Base-by-base conservation (phyloP, 2,797 vertebrate genomes). In the Artibeus lituratus region DNA sequence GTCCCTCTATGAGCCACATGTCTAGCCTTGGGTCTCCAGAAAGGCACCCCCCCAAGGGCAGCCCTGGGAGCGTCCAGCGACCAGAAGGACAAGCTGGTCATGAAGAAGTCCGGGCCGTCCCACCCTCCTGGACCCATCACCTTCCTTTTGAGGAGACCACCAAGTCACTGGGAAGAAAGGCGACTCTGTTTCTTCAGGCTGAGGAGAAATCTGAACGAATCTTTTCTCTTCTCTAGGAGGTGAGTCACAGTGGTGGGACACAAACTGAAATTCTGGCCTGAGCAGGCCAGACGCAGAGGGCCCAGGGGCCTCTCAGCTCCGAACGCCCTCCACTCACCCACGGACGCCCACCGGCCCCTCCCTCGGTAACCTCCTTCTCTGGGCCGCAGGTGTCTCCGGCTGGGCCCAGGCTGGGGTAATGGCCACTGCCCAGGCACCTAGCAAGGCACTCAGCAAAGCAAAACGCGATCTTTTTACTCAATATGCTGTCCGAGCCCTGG, bases 381-480 rank as follows among this genome's bases (percentile, higher is more conserved):
- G 10, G 39, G 22, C 18, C 3, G 14, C 16, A 2, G 18, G 32
- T 5, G 8, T 3, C 49, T 57, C 69, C 57, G 26, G 35, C 24
- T 62, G 70, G 77, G 21, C 22, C 22, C 10, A 2, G n/a, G 7
- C 39, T 32, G 57, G 78, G 3, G 4, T 5, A 0, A 37, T 8
- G 21, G 62, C 69, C 19, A 0, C 2, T n/a, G 67, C 53, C 14
- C 37, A 53, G 49, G 15, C 67, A 47, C 7, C 6, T 14, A 70
- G 76, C 16, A 62, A 39, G 29, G 18, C 32, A 18, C 18, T 51
- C 26, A 35, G 55, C n/a, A 53, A 24, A 42, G 55, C 47, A 2
- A 0, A 7, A 21, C 1, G 21, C 32, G 26, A 65, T 7, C 32
- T 24, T 49, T 1, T 4, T 26, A 19, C 1, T 26, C 10, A 35